Evolutionary conservation across 2,797 vertebrate species (phyloP).

Genomic region (Gymnopithys bicolor): DNA sequence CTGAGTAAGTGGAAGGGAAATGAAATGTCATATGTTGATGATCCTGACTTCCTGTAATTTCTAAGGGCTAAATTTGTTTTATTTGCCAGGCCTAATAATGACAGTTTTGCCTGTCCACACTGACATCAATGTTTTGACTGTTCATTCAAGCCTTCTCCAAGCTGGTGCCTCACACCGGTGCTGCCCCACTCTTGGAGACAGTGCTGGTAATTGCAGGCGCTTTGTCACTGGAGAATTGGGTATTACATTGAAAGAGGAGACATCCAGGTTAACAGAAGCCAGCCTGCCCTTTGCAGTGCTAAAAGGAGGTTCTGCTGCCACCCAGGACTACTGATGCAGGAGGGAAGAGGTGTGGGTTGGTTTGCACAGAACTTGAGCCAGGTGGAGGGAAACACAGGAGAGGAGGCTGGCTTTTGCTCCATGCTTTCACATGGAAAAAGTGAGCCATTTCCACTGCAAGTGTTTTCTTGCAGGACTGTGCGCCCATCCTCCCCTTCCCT

Average conservation of each 20-base stretch:
- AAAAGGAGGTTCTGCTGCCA: background rate
- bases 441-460: background rate
- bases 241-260: background rate
- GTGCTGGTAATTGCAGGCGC: background rate
- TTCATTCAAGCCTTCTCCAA: background rate
- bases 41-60: background rate
- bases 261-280: background rate
- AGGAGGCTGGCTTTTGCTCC: background rate
- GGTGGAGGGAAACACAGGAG: background rate
- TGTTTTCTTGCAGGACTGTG: background rate
- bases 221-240: background rate
- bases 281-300: background rate
- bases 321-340: accelerated
- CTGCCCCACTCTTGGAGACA: accelerated
- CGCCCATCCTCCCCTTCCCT: background rate
- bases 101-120: background rate
- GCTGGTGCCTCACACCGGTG: background rate
- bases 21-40: background rate
- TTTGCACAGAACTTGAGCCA: accelerated
- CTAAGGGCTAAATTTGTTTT: background rate
- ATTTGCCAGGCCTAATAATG: background rate
- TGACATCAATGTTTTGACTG: background rate
- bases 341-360: background rate
- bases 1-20: background rate
- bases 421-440: accelerated